These are phyloP conservation scores for Euwallacea fornicatus DNA, from an alignment of 1,140 invertebrate genomes.

Conservation along the genomic window DNA sequence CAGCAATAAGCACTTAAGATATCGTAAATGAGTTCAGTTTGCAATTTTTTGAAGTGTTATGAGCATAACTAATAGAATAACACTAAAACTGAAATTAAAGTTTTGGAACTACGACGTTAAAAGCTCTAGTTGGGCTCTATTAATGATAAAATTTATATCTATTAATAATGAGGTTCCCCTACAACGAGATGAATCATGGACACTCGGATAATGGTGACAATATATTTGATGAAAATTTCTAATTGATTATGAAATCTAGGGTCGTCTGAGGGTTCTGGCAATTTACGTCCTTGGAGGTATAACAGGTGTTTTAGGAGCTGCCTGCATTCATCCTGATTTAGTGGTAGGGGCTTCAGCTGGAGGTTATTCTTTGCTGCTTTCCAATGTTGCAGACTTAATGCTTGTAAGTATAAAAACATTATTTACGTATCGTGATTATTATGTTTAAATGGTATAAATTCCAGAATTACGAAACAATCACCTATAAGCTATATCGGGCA, in stretches of 20 bases:
- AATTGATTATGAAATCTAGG: constrained; percentile 41
- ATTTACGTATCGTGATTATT: not conserved
- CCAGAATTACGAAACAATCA: constrained; percentile 64
- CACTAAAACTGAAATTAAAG: no score
- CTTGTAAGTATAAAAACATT: constrained; percentile 63
- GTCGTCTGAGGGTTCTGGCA: constrained; percentile 69
- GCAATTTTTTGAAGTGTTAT: no score
- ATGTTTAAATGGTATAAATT: constrained; percentile 35
- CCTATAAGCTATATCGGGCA: constrained; percentile 61
- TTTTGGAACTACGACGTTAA: no score
- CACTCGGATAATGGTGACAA: not conserved
- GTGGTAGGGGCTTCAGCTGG: constrained; percentile 91
- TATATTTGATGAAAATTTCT: no score
- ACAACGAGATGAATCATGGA: no score
- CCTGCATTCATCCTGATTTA: constrained; percentile 75
- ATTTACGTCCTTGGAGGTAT: constrained; percentile 72
- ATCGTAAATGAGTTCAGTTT: no score
- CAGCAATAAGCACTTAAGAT: no score
- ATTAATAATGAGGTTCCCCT: no score
- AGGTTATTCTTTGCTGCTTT: constrained; percentile 90
- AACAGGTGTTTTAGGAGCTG: constrained; percentile 74
- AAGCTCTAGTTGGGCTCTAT: no score
- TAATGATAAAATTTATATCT: no score
- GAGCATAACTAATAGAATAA: no score
- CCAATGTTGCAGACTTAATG: constrained; percentile 86